phyloP scores from a whole-genome alignment of 2,888 invertebrate genomes.

The Linnaemya tessellans region DNA sequence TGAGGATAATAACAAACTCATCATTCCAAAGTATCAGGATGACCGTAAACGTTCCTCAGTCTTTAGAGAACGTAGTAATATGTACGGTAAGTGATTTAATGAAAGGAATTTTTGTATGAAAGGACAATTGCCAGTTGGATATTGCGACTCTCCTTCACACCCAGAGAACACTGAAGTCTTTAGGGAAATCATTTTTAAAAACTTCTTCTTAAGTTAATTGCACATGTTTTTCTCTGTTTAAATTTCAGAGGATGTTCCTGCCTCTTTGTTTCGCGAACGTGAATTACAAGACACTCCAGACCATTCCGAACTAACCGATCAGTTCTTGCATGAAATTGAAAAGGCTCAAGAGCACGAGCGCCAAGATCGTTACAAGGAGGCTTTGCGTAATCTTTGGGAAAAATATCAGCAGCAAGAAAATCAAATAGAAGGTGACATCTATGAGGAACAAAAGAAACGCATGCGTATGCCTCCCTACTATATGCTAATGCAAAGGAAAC shows the following conservation, averaged over 20 bases:
- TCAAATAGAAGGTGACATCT: conserved; percentile 79
- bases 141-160: not conserved
- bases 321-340: conserved; percentile 82
- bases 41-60: conserved; percentile 80
- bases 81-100: conserved; percentile 79
- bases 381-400: conserved; percentile 81
- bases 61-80: conserved; percentile 82
- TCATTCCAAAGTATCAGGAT: conserved; percentile 75
- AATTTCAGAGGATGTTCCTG: conserved; percentile 75
- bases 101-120: not conserved
- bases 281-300: conserved; percentile 73
- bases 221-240: conserved; percentile 20
- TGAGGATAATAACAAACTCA: conserved; percentile 77
- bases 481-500: conserved; percentile 82
- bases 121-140: not conserved
- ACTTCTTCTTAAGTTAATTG: not conserved
- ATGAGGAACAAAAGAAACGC: conserved; percentile 80
- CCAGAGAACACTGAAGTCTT: not conserved
- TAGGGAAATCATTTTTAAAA: not conserved
- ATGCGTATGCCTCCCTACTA: conserved; percentile 80
- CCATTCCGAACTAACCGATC: conserved; percentile 80
- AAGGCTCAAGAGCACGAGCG: conserved; percentile 81
- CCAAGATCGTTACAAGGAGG: conserved; percentile 81
- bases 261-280: conserved; percentile 80
- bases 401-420: conserved; percentile 82